phyloP scores from a whole-genome alignment of 1,140 invertebrate species.

The Neoseiulus cucumeris region DNA sequence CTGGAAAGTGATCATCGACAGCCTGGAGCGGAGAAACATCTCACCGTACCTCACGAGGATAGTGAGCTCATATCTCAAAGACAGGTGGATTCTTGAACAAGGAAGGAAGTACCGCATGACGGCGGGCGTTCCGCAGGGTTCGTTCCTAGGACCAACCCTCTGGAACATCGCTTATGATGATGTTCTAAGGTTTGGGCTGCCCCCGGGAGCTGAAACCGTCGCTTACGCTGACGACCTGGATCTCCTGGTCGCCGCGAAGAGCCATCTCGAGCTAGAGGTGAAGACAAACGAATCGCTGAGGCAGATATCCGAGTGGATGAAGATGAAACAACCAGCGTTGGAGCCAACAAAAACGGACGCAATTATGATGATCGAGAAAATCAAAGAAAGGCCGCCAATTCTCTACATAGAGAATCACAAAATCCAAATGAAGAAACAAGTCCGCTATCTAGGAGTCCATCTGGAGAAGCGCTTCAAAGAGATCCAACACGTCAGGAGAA shows the following conservation, averaged over 20 bases:
- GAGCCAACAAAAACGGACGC: not conserved
- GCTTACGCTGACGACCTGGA: conserved; percentile 8
- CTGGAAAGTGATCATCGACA: not conserved
- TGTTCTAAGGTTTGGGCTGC: not conserved
- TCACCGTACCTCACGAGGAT: not conserved
- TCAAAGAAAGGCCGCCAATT: not conserved
- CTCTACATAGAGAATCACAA: not conserved
- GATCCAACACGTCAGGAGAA: not conserved
- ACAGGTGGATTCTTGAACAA: not conserved
- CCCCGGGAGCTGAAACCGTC: not conserved
- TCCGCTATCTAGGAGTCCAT: too few species aligned
- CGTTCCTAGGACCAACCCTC: not conserved
- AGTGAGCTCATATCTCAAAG: not conserved
- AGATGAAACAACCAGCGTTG: not conserved
- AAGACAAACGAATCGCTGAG: not conserved
- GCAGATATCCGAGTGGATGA: not conserved
- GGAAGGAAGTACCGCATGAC: not conserved
- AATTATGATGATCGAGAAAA: not conserved
- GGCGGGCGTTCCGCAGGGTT: not conserved
- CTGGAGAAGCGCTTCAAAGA: too few species aligned
- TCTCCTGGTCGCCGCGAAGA: not conserved
- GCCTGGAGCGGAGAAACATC: not conserved
- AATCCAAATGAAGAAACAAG: not conserved
- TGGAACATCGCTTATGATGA: not conserved
- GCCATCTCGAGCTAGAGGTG: not conserved